A percentile compares a stretch with the other conserved stretches of the same genome.
These are phyloP conservation scores for Benthosema pterotum DNA, from an alignment of 2,797 vertebrate species.

Conservation along the genomic window DNA sequence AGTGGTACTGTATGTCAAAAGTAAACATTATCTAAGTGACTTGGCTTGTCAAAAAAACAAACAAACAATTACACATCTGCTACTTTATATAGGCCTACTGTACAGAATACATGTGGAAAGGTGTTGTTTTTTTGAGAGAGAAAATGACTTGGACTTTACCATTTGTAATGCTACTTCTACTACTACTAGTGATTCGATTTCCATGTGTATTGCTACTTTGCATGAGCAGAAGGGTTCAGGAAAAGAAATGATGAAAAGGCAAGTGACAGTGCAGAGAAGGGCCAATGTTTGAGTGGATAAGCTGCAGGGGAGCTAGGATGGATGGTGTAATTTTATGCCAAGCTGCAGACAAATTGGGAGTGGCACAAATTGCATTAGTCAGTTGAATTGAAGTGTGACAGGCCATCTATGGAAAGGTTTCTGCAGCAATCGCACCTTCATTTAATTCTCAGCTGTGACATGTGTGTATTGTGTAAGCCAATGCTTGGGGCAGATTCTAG, in stretches of 20 bases:
- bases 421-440: not conserved
- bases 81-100: too few species aligned
- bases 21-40: too few species aligned
- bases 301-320: not conserved
- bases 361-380: constrained; percentile 26
- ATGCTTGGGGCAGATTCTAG: not conserved
- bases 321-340: constrained; percentile 29
- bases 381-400: constrained; percentile 22
- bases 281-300: constrained; percentile 18
- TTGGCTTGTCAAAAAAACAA: too few species aligned
- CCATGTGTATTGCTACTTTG: too few species aligned
- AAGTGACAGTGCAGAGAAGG: constrained; percentile 1
- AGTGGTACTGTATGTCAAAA: too few species aligned
- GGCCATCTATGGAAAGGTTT: constrained; percentile 2
- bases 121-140: too few species aligned
- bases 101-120: too few species aligned
- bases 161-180: too few species aligned
- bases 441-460: constrained; percentile 1
- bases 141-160: too few species aligned
- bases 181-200: too few species aligned
- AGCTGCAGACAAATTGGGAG: constrained; percentile 11
- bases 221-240: constrained; percentile 34
- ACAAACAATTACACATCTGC: too few species aligned
- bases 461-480: not conserved
- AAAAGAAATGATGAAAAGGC: constrained; percentile 15